Percentiles rank a stretch among this genome's conserved stretches.
phyloP scores from a whole-genome alignment of 2,888 invertebrate species.

The Ennomos fuscantarius region DNA sequence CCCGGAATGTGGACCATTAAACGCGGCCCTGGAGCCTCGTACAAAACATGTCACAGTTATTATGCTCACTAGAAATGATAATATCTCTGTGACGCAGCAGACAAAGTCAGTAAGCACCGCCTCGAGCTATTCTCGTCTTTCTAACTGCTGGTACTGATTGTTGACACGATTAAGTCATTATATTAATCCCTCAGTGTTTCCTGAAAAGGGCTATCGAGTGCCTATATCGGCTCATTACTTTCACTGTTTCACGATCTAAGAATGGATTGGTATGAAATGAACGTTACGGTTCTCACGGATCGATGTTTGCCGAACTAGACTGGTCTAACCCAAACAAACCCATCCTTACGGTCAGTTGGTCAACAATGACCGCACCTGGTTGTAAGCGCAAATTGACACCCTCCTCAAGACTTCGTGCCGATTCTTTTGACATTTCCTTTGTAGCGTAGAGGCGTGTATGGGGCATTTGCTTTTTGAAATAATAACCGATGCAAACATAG shows the following conservation, averaged over 20 bases:
- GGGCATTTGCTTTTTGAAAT: constrained; percentile 64
- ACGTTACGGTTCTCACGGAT: constrained; percentile 75
- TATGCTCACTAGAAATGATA: constrained; percentile 81
- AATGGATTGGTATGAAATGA: constrained; percentile 42
- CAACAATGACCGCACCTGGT: constrained; percentile 78
- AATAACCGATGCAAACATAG: constrained; percentile 77
- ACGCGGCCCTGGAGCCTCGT: constrained; percentile 72
- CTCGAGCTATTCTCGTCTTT: constrained; percentile 63
- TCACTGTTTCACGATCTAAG: constrained; percentile 12
- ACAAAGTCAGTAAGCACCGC: constrained; percentile 61
- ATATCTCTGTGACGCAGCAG: constrained; percentile 78
- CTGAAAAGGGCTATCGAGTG: constrained; percentile 29
- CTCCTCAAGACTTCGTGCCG: constrained; percentile 64
- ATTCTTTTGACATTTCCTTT: constrained; percentile 70
- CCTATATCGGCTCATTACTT: constrained; percentile 24
- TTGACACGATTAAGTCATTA: constrained; percentile 66
- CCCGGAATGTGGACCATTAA: constrained; percentile 80
- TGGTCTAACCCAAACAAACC: constrained; percentile 72
- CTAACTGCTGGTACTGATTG: constrained; percentile 61
- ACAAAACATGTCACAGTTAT: constrained; percentile 83
- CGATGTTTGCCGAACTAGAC: constrained; percentile 65
- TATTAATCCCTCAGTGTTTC: constrained; percentile 41
- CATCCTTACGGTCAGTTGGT: constrained; percentile 76
- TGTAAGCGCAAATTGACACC: constrained; percentile 72
- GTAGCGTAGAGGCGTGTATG: constrained; percentile 69